Evolutionary conservation across 1,140 invertebrate species (phyloP), one percentile per base, ranked within the genome.

Genomic region (Leptopilina clavipes): DNA sequence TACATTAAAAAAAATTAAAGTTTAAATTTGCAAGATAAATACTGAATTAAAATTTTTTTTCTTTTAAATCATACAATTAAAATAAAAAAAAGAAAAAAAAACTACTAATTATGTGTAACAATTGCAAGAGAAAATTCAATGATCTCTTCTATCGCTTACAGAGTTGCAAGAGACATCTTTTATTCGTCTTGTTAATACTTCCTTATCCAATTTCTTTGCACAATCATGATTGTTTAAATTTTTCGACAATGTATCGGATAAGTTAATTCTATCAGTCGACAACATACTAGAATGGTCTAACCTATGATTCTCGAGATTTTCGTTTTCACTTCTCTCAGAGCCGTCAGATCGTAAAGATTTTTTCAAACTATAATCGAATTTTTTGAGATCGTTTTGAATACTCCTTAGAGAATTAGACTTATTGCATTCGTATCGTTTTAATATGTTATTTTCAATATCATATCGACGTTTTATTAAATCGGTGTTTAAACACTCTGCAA

Each of bases 311-410:
- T 89, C 88, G 48, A 87, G 72, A 83, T 87, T 88, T 52, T 86
- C 83, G 72, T 88, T 88, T 12, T 79, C 86, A 14, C 87, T 88
- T 65, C 76, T 85, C 70, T 89, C 87, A 19, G 77, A 79, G 75
- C 83, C 87, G 43, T 88, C 88, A 79, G 84, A 86, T 83, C 84
- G 87, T 79, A 87, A 78, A 12, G 85, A 84, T 79, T 85, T 88
- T 70, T 84, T 87, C 79, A 88, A 83, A 77, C 84, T 88, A 80
- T 87, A 82, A 80, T 88, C 88, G 44, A 85, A 87, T 77, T 85
- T 88, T 71, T 85, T 89, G 83, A 88, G 86, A 89, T 89, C 87
- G 79, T 87, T 89, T 70, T 88, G 88, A 54, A 88, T 86, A 79
- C 87, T 88, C 56, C 81, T 78, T 43, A 89, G 83, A 43, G 82